Percentiles rank a stretch among this genome's conserved stretches.
Evolutionary conservation across 2,888 invertebrate genomes (phyloP).

Genomic region (Saturnia japonica): DNA sequence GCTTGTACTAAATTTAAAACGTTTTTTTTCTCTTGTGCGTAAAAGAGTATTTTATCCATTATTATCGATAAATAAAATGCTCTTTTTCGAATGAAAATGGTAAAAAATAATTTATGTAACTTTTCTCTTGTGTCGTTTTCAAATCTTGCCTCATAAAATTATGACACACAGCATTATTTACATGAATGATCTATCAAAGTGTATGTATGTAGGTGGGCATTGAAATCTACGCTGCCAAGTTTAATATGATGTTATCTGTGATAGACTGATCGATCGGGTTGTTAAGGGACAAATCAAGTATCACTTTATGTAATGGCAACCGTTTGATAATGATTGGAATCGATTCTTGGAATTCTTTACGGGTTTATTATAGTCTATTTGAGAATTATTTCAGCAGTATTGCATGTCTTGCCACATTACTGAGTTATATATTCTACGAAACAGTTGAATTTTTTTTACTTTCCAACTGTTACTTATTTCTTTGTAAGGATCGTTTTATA

Average conservation of each 20-base stretch:
- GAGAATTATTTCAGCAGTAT: not conserved
- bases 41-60: no score
- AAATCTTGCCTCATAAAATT: not conserved
- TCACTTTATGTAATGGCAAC: not conserved
- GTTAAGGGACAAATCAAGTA: conserved; percentile 1
- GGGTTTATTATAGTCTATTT: not conserved
- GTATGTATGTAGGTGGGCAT: conserved; percentile 6
- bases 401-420: not conserved
- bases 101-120: no score
- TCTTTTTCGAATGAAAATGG: no score
- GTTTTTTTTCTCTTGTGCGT: no score
- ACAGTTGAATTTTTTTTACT: not conserved
- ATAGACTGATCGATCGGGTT: not conserved
- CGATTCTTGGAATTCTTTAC: not conserved
- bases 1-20: no score
- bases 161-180: conserved; percentile 9
- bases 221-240: not conserved
- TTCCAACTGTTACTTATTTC: not conserved
- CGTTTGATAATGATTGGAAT: not conserved
- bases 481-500: not conserved
- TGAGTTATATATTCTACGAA: not conserved
- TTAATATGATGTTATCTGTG: conserved; percentile 8
- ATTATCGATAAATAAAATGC: no score
- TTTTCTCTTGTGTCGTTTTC: not conserved
- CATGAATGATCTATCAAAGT: conserved; percentile 2